phyloP scores from a whole-genome alignment of 2,888 invertebrate genomes.

The Alsophila aescularia region DNA sequence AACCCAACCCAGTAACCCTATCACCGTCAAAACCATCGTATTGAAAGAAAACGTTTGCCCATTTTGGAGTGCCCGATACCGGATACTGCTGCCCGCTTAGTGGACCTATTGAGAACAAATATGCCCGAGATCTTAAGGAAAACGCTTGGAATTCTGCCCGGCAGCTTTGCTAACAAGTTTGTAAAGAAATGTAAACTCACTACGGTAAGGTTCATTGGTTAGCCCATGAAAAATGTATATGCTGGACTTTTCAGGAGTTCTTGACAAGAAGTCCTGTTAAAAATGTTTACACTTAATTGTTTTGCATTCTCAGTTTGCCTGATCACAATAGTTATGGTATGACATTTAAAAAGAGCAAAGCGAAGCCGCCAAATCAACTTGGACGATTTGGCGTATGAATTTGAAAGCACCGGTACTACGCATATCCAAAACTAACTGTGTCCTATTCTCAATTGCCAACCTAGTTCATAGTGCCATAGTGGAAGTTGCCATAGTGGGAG shows the following conservation, averaged over 20 bases:
- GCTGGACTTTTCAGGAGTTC: background rate
- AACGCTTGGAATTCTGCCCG: conserved; percentile 6
- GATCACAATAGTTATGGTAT: no score
- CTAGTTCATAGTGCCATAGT: background rate
- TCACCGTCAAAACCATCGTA: conserved; percentile 16
- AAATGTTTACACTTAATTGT: no score
- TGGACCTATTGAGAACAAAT: conserved; percentile 14
- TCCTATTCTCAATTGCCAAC: no score
- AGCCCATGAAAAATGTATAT: background rate
- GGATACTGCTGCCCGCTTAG: conserved; percentile 22
- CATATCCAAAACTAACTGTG: no score
- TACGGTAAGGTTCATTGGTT: background rate
- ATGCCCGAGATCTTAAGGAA: conserved; percentile 10
- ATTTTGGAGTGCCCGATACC: conserved; percentile 18
- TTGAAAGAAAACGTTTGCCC: conserved; percentile 17
- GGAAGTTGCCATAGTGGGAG: no score
- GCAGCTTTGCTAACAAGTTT: conserved; percentile 3
- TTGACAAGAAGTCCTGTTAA: background rate
- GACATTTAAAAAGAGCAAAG: no score
- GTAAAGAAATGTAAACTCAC: conserved; percentile 8
- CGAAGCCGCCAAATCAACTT: no score
- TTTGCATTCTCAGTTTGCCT: no score
- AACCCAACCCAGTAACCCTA: background rate
- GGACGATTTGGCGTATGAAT: no score
- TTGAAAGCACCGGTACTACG: no score